Evolutionary conservation across 2,888 invertebrate species (phyloP), one percentile per base, ranked within the genome.

Genomic region (Acrobasis repandana): DNA sequence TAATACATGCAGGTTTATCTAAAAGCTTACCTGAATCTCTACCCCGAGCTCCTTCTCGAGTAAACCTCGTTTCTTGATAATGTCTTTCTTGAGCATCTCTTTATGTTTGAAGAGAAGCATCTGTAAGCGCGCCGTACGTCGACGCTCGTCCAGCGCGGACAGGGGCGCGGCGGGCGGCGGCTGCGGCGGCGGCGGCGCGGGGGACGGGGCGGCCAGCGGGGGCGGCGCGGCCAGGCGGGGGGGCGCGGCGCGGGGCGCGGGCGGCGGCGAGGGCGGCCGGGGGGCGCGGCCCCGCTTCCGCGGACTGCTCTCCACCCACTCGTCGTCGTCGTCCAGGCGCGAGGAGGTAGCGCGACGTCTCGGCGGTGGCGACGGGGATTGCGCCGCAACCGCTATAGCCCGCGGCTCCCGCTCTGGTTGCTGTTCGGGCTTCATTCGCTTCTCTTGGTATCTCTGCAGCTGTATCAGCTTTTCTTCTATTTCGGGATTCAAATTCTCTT

Each of bases 71-170:
- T 98, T 98, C 76, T 97, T 96, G 65, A 98, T 94, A 67, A 98
- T 98, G 76, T 98, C 98, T 79, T 97, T 98, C 85, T 98, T 98
- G 56, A 99, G 94, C 72, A 96, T 92, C 83, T 98, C 98, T 80
- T 98, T 98, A 75, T 98, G 98, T 73, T 97, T 95, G 83, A 96
- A 95, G 20, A 98, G 93, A 47, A 96, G 92, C 79, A 96, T 95
- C 80, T 96, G 95, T 66, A 96, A 93, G 70, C 94, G 93, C 11
- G 90, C 93, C 77, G 85, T 93, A 70, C 87, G 94, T 64, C 89
- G 94, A 65, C 86, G 93, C 71, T 93, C 94, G 62, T 83, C 93
- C 58, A 73, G 77, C 65, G 71, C 79, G 10, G 81, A 66, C 15
- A 69, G 67, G 20, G 72, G 77, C 33, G 66, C 49, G 63, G 63